Evolutionary conservation across 2,888 invertebrate species (phyloP).

Genomic region (Trachelus stipa): DNA sequence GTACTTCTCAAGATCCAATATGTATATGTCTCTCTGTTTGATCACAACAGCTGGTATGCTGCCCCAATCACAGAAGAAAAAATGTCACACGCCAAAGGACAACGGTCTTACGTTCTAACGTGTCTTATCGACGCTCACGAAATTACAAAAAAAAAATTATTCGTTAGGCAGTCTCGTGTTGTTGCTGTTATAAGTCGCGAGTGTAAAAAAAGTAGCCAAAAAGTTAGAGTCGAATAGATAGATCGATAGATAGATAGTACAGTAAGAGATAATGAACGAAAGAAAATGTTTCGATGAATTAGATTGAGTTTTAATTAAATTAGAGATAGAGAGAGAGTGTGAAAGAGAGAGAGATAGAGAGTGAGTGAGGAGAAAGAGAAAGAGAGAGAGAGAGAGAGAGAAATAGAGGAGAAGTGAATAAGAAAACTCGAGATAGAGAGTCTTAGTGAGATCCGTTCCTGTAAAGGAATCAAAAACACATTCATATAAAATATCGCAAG

Average conservation of each 20-base stretch:
- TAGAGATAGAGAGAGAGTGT: not conserved
- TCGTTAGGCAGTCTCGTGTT: conserved; percentile 31
- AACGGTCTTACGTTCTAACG: conserved; percentile 56
- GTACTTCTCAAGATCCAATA: conserved; percentile 33
- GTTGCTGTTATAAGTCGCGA: conserved; percentile 16
- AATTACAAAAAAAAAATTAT: conserved; percentile 37
- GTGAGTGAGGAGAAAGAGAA: not conserved
- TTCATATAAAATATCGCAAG: conserved; percentile 67
- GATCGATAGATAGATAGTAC: conserved; percentile 11
- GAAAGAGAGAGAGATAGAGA: conserved; percentile 15
- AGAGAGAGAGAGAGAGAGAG: conserved; percentile 11
- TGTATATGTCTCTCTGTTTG: conserved; percentile 59
- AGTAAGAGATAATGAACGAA: conserved; percentile 24
- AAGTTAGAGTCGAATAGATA: conserved; percentile 23
- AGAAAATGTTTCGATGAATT: conserved; percentile 5
- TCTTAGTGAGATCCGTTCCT: conserved; percentile 66
- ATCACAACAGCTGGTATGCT: conserved; percentile 73
- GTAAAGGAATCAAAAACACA: conserved; percentile 67
- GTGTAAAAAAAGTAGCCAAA: conserved; percentile 10
- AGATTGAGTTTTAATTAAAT: not conserved
- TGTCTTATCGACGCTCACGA: conserved; percentile 51
- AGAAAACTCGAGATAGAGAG: conserved; percentile 27
- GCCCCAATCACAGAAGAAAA: conserved; percentile 90
- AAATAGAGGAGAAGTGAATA: not conserved
- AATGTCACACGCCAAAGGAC: conserved; percentile 80